Evolutionary conservation across 2,797 vertebrate genomes (phyloP).

Genomic region (Vultur gryphus): DNA sequence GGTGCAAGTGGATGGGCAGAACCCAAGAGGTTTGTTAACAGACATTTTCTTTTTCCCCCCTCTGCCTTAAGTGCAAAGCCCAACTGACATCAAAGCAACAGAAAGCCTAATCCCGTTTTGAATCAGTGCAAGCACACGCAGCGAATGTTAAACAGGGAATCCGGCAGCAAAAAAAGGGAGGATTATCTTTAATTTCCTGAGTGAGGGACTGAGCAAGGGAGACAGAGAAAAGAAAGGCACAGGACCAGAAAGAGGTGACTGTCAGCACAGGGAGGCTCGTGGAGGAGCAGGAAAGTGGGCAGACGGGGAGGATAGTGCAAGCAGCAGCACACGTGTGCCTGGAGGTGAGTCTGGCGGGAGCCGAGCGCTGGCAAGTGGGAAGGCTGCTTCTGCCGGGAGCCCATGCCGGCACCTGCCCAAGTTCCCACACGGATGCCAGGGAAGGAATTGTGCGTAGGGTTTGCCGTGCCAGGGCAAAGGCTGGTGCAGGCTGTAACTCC

Average conservation of each 20-base stretch:
- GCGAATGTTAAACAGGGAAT: slow-evolving; percentile 69
- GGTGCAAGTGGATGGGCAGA: not conserved
- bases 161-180: slow-evolving; percentile 15
- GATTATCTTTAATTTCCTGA: slow-evolving; percentile 70
- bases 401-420: not conserved
- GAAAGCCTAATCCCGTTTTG: slow-evolving; percentile 64
- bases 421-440: not conserved
- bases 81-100: slow-evolving; percentile 66
- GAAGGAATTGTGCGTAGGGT: not conserved
- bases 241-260: slow-evolving; percentile 1
- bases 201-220: slow-evolving; percentile 31
- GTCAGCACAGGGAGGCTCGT: not conserved
- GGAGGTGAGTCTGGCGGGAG: not conserved
- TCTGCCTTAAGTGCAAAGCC: slow-evolving; percentile 39
- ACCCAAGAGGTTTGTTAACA: not conserved
- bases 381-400: not conserved
- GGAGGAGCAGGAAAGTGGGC: not conserved
- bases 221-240: slow-evolving; percentile 10
- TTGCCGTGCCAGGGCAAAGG: not conserved
- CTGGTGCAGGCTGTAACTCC: not conserved
- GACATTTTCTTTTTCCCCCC: not conserved
- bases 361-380: rapidly evolving
- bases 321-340: not conserved
- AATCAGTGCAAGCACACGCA: slow-evolving; percentile 48
- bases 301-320: rapidly evolving